Conservation (phyloP, 2,113 vertebrate genomes). For the Psettodes erumei region DNA sequence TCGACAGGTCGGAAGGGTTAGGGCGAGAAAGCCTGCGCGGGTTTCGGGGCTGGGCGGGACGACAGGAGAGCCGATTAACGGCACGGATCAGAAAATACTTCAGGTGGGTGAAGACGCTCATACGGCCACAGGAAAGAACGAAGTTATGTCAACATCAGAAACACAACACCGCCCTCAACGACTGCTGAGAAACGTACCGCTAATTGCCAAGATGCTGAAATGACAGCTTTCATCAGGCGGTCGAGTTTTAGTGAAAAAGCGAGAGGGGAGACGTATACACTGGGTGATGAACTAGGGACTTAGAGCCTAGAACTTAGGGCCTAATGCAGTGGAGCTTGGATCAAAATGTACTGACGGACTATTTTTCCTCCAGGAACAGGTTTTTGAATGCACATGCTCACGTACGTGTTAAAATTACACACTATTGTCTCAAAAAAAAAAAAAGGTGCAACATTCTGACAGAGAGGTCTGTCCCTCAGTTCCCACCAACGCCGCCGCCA, state of each 20-base stretch:
- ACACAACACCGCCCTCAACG: not conserved
- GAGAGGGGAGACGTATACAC: not conserved
- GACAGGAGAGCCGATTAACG: constrained; percentile 19
- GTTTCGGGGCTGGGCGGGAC: not conserved
- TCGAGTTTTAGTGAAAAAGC: not conserved
- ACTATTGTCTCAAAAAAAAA: constrained; percentile 32
- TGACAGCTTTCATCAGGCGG: not conserved
- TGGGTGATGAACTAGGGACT: not conserved
- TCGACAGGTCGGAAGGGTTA: not conserved
- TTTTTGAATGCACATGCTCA: constrained; percentile 2
- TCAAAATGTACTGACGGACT: not conserved
- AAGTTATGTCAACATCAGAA: constrained; percentile 5
- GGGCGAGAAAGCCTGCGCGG: not conserved
- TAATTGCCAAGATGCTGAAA: not conserved
- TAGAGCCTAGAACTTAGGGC: too few relatives aligned
- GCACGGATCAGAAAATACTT: not conserved
- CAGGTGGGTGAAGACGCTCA: constrained; percentile 8
- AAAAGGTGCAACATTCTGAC: constrained; percentile 77
- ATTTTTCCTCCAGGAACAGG: not conserved
- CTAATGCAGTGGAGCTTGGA: too few relatives aligned
- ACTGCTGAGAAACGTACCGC: not conserved
- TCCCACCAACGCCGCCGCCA: constrained; percentile 53
- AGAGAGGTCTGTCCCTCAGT: constrained; percentile 59
- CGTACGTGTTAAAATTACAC: constrained; percentile 15
- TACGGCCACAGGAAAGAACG: constrained; percentile 18